Evolutionary conservation across 1,140 invertebrate genomes (phyloP).

Genomic region (Phymorhynchus buccinoides): DNA sequence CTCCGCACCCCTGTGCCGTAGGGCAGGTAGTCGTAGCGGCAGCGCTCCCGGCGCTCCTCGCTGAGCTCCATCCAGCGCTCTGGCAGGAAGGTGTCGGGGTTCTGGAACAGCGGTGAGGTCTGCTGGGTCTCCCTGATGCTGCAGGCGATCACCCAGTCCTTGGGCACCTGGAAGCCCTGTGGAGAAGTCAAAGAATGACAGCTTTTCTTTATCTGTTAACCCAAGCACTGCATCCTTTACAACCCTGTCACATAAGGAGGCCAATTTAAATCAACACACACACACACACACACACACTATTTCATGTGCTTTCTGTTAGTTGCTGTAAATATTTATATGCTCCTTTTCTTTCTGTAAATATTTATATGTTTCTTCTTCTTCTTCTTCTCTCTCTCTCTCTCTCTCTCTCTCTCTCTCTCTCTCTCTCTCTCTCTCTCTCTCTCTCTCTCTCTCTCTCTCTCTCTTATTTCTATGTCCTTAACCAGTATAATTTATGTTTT

Average conservation of each 20-base stretch:
- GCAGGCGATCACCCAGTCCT: slow-evolving; percentile 65
- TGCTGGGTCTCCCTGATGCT: slow-evolving; percentile 65
- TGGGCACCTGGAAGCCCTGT: slow-evolving; percentile 63
- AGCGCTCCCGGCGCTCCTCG: slow-evolving; percentile 9
- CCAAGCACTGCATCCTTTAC: too few relatives aligned
- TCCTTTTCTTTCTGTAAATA: too few relatives aligned
- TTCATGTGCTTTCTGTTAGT: too few relatives aligned
- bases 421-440: too few relatives aligned
- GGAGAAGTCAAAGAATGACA: not conserved
- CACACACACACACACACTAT: not conserved
- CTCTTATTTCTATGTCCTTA: too few relatives aligned
- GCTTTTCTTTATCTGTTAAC: not conserved
- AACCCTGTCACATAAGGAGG: too few relatives aligned
- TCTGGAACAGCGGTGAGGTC: slow-evolving; percentile 45
- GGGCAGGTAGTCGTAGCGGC: slow-evolving; percentile 56
- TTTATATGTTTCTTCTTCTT: too few relatives aligned
- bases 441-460: too few relatives aligned
- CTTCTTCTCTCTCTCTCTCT: too few relatives aligned
- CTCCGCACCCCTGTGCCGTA: slow-evolving; percentile 54
- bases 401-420: too few relatives aligned
- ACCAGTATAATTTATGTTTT: too few relatives aligned
- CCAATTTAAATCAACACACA: not conserved
- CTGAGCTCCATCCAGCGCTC: slow-evolving; percentile 55
- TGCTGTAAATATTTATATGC: too few relatives aligned
- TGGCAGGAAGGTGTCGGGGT: slow-evolving; percentile 56